Percentiles rank a stretch among this genome's conserved stretches.
Conservation (phyloP, 2,113 vertebrate genomes). For the Pycnonotus jocosus region DNA sequence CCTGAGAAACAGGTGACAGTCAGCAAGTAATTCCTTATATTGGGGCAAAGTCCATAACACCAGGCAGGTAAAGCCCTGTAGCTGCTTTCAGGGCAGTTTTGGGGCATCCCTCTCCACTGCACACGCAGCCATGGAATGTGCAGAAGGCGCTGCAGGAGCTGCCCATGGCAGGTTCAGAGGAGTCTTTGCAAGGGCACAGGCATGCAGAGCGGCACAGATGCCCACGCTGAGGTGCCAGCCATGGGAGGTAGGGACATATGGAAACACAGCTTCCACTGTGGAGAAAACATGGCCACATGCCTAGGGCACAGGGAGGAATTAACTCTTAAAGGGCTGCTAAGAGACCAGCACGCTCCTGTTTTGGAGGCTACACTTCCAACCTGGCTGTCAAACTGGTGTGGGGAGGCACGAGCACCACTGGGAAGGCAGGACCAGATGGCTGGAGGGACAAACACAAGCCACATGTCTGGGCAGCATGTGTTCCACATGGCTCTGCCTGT, state of each 20-base stretch:
- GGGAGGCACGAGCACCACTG: fast-evolving
- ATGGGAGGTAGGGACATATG: background rate
- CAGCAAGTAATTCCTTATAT: background rate
- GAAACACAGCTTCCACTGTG: slow-evolving; percentile 17
- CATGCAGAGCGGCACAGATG: background rate
- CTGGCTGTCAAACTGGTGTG: background rate
- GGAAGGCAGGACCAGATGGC: background rate
- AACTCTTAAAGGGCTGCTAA: background rate
- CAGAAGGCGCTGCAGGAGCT: background rate
- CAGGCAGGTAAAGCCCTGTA: fast-evolving
- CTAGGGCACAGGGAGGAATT: background rate
- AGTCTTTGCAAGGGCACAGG: background rate
- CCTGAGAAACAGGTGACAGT: background rate
- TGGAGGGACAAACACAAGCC: background rate
- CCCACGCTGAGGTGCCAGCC: background rate
- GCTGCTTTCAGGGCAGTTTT: background rate
- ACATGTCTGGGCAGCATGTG: fast-evolving
- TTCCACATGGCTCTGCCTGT: fast-evolving
- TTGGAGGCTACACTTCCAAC: background rate
- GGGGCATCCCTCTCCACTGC: too few relatives aligned
- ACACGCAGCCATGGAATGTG: fast-evolving
- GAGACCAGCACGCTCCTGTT: fast-evolving
- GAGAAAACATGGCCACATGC: background rate
- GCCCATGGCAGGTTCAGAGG: background rate
- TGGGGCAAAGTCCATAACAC: background rate